Base-by-base conservation (phyloP, 64 coral and sea anemone species). In the Porites australiensis region DNA sequence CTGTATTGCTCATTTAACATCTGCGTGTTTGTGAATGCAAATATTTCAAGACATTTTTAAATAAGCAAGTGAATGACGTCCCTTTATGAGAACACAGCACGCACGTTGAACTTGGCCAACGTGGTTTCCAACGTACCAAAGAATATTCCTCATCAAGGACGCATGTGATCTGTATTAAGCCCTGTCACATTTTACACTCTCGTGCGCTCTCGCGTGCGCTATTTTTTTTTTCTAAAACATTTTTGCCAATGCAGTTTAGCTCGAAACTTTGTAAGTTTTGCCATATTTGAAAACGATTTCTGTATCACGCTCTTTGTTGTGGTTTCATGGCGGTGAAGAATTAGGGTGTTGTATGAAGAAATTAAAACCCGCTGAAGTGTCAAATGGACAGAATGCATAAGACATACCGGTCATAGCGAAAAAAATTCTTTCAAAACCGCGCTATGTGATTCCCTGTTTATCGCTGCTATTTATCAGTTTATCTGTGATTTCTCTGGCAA, bases 291-390 rank as follows among this genome's bases (percentile, higher is more conserved):
- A 51, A 67, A 83, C 61, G 62, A 18, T 3, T 8, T 49, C 61
- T 11, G 63, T 21, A 45, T 7, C 12, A 4, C 2, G 13, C 15
- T 63, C 11, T 3, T 67, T 66, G 44, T 65, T 83, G 81, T 19
- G 61, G 63, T 83, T 83, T 83, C 44, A 9, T 64, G 18, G 43
- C 18, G 47, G 63, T 48, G 63, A 83, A 83, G 46, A 67, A 83
- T 50, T 50, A 83, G 62, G 62, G 81, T 83, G 81, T 83, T 50
- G 81, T 50, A 67, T 50, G 13, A 5, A 63, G 81, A 83, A 68
- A 83, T 68, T 5, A 83, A 64, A 83, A 83, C 81, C 81, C 62
- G 46, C 46, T 83, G 81, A 83, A 83, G 81, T 83, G 81, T 83
- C 81, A 83, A 83, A 19, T 11, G 47, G 81, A 83, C 47, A 21